Conservation (phyloP, 2,113 vertebrate genomes). For the Saiga tatarica region DNA sequence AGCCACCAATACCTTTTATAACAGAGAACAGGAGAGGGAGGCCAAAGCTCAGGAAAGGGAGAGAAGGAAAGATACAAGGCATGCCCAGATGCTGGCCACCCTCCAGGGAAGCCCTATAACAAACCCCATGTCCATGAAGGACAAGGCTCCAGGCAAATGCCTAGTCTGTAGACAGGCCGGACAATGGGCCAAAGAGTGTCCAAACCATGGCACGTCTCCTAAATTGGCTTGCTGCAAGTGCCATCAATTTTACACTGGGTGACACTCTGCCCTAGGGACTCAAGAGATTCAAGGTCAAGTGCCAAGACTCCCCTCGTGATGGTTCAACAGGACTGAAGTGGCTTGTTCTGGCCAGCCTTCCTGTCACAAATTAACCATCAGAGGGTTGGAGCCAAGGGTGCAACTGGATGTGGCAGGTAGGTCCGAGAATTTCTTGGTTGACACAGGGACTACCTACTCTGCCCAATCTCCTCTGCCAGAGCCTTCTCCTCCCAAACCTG, state of each 20-base stretch:
- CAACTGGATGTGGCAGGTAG: neutral
- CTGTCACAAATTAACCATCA: neutral
- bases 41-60: neutral
- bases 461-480: neutral
- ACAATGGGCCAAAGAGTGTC: neutral
- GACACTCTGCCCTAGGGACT: neutral
- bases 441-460: neutral
- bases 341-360: neutral
- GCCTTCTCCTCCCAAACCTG: neutral
- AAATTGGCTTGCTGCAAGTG: neutral
- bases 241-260: neutral
- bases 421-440: neutral
- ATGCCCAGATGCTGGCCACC: neutral
- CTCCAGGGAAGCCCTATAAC: neutral
- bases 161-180: neutral
- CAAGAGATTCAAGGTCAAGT: neutral
- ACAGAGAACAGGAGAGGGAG: neutral
- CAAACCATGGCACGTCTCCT: neutral
- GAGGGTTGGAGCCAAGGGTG: neutral
- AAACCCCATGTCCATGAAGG: neutral
- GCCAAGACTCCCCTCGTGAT: neutral
- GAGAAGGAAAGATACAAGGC: neutral
- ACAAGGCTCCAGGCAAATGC: neutral
- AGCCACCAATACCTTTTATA: neutral
- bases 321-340: neutral